These are phyloP conservation scores for Charina bottae DNA, from an alignment of 2,113 vertebrate species.

Conservation along the genomic window DNA sequence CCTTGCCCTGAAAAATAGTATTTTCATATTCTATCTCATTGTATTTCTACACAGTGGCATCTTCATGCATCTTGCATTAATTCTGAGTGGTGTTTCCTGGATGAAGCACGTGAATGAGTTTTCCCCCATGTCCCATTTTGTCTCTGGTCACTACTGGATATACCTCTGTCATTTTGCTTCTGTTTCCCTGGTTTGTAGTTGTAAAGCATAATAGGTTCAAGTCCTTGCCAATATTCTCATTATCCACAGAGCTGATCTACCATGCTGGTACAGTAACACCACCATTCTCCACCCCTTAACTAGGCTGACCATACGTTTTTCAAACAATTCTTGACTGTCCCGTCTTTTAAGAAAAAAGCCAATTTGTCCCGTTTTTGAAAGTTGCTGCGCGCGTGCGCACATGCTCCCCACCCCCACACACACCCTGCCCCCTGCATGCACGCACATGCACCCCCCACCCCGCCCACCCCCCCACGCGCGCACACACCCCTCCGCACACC, in stretches of 20 bases:
- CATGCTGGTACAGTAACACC: neutral
- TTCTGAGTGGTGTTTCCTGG: neutral
- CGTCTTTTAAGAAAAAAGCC: no score
- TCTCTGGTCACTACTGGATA: neutral
- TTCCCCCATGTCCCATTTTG: neutral
- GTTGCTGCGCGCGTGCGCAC: no score
- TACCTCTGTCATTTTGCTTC: neutral
- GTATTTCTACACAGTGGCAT: neutral
- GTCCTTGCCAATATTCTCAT: neutral
- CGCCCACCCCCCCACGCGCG: no score
- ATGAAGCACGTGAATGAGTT: neutral
- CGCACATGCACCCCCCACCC: no score
- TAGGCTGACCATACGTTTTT: no score
- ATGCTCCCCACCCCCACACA: no score
- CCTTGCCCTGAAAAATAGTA: neutral
- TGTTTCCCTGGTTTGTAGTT: neutral
- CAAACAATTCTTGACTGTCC: no score
- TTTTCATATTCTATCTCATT: neutral
- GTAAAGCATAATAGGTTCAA: neutral
- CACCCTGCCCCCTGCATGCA: no score
- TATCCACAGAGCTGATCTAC: neutral
- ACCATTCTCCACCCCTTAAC: neutral
- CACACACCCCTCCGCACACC: no score
- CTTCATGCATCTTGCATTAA: neutral
- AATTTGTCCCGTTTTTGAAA: no score